phyloP scores from a whole-genome alignment of 2,797 vertebrate genomes.

The Pangasius macronema region DNA sequence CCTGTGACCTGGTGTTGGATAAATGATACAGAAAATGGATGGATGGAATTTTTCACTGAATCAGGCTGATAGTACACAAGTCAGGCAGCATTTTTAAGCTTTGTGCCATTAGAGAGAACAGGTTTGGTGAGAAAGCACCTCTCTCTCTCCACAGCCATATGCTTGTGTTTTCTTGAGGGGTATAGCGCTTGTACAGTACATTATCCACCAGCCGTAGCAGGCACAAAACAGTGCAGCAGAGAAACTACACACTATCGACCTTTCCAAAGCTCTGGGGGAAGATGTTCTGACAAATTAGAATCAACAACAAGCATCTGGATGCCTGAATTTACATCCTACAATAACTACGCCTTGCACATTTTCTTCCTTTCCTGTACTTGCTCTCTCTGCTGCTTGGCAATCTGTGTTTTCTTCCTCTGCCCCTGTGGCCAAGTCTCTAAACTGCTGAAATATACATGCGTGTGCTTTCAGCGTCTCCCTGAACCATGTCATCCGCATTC shows the following conservation, averaged over 20 bases:
- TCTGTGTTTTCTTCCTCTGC: slow-evolving; percentile 13
- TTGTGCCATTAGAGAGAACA: neutral
- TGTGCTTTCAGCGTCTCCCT: slow-evolving; percentile 46
- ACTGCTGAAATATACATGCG: slow-evolving; percentile 55
- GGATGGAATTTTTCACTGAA: no score
- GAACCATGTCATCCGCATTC: slow-evolving; percentile 26
- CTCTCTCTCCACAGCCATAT: slow-evolving; percentile 15
- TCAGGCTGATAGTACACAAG: neutral
- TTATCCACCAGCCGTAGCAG: slow-evolving; percentile 17
- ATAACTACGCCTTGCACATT: neutral
- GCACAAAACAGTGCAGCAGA: slow-evolving; percentile 31
- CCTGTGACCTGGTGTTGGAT: no score
- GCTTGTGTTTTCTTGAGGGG: neutral
- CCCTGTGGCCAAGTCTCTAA: slow-evolving; percentile 30
- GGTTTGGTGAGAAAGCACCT: neutral
- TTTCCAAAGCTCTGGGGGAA: slow-evolving; percentile 48
- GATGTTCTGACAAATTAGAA: slow-evolving; percentile 61
- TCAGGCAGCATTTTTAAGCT: neutral
- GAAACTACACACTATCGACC: slow-evolving; percentile 57
- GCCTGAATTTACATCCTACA: slow-evolving; percentile 38
- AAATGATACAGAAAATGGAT: no score
- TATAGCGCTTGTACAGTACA: neutral
- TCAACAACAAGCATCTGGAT: slow-evolving; percentile 62
- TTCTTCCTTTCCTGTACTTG: slow-evolving; percentile 12
- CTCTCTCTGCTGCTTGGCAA: slow-evolving; percentile 3